Base-by-base conservation (phyloP, 2,113 vertebrate species). In the Pseudopodoces humilis region DNA sequence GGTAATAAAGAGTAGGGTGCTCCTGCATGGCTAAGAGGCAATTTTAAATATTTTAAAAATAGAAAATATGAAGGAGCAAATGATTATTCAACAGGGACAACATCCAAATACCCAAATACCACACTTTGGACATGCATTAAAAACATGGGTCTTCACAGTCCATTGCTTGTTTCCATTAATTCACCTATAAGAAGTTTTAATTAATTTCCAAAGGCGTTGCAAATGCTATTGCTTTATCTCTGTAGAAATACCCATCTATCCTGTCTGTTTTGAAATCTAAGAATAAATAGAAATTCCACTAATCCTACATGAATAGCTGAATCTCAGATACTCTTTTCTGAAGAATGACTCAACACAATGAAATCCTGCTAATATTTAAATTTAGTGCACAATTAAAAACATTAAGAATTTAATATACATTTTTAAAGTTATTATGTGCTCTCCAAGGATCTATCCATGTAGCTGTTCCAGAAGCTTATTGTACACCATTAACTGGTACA, bases 361-460 rank as follows among this genome's bases (percentile, higher is more conserved):
- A 97, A 96, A 97, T 96, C 52, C 63, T 91, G 69, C 39, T 44
- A 86, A 37, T 94, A 97, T 97, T 97, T 95, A 96, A 97, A 97
- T 86, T 94, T 92, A 93, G 17, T 17, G 85, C 20, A 0, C 0
- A 30, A 93, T 96, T 96, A 94, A 96, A 97, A 95, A 94, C 69
- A 88, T 56, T 83, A 97, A 86, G 27, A 95, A 97, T 81, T 84
- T 58, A 92, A 95, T 89, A 71, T 41, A 67, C 47, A 86, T 65
- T 77, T 90, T 93, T 63, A 72, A 96, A 90, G 37, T 25, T 15
- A 31, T 78, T 8, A 85, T 58, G 17, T 70, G 83, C 52, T 77
- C 28, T 81, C 44, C 52, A 35, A 24, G 84, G 16, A 35, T 85
- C 76, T 92, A 47, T 78, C 62, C 72, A 55, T 11, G 22, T 14